Evolutionary conservation across 1,140 invertebrate genomes (phyloP).

Genomic region (Colletes gigas): DNA sequence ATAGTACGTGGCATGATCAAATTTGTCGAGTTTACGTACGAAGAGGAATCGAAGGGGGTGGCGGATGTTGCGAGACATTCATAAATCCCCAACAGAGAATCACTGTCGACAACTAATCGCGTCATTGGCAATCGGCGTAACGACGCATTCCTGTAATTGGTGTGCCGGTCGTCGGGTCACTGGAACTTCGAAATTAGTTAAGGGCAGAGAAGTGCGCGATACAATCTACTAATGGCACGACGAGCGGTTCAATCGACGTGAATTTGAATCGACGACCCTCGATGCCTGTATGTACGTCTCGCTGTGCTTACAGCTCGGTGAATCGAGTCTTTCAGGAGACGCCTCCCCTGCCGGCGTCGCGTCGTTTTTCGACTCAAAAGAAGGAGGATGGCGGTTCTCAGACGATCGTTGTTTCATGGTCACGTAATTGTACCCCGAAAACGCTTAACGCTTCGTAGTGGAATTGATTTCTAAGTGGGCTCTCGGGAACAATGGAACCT

Average conservation of each 20-base stretch:
- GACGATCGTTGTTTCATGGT: slow-evolving; percentile 59
- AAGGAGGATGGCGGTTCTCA: slow-evolving; percentile 20
- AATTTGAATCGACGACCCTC: slow-evolving; percentile 67
- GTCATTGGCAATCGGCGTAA: slow-evolving; percentile 35
- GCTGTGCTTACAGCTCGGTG: slow-evolving; percentile 46
- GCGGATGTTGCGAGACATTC: background rate
- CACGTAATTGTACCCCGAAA: slow-evolving; percentile 28
- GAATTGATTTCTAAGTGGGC: slow-evolving; percentile 39
- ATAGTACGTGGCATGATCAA: too few species aligned
- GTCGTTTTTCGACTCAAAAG: slow-evolving; percentile 55
- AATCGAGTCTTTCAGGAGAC: slow-evolving; percentile 51
- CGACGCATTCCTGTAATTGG: slow-evolving; percentile 67
- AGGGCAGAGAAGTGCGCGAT: slow-evolving; percentile 65
- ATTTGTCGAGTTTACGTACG: background rate
- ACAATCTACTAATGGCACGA: slow-evolving; percentile 76
- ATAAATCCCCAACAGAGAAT: background rate
- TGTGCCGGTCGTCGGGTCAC: slow-evolving; percentile 64
- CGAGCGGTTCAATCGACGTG: slow-evolving; percentile 63
- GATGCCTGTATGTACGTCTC: slow-evolving; percentile 19
- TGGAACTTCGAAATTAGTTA: slow-evolving; percentile 73
- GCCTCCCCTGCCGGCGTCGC: slow-evolving; percentile 7
- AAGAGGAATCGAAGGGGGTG: background rate
- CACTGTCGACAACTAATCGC: slow-evolving; percentile 21
- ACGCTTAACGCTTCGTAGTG: slow-evolving; percentile 25
- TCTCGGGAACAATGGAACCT: slow-evolving; percentile 14